These are phyloP conservation scores for Hephaestus fuliginosus DNA, from an alignment of 2,797 vertebrate genomes.

Conservation along the genomic window DNA sequence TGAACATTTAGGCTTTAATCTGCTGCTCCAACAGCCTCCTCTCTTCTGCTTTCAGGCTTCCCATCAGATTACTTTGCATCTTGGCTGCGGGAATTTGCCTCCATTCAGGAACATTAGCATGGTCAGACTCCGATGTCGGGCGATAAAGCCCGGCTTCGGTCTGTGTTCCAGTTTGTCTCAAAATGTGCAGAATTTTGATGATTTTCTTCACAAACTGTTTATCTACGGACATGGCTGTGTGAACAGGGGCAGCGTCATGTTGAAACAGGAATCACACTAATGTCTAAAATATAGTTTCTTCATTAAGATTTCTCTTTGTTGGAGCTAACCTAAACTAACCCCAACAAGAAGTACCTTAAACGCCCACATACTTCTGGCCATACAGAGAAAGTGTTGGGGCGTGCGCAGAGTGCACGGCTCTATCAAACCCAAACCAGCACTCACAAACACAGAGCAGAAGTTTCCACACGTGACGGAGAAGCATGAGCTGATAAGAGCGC, in stretches of 20 bases:
- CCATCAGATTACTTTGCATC: not conserved
- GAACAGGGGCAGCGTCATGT: not conserved
- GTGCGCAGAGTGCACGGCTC: not conserved
- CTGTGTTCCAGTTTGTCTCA: not conserved
- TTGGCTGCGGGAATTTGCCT: not conserved
- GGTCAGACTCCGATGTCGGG: not conserved
- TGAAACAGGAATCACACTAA: not conserved
- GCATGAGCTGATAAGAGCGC: not conserved
- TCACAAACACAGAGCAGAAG: not conserved
- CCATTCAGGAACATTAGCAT: not conserved
- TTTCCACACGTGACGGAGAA: conserved; percentile 3
- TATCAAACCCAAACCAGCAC: not conserved
- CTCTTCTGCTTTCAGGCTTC: not conserved
- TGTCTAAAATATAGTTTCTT: not conserved
- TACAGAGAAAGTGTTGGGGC: not conserved
- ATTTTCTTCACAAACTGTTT: not conserved
- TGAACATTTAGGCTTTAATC: not conserved
- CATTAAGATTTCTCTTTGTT: not conserved
- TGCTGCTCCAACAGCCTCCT: not conserved
- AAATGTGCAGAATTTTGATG: not conserved
- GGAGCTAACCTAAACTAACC: not conserved
- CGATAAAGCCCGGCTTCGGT: not conserved
- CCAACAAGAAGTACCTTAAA: not conserved
- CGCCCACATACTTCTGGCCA: not conserved
- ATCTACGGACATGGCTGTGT: not conserved